Evolutionary conservation across 2,797 vertebrate species (phyloP).

Genomic region (Orientallactaga sibirica): DNA sequence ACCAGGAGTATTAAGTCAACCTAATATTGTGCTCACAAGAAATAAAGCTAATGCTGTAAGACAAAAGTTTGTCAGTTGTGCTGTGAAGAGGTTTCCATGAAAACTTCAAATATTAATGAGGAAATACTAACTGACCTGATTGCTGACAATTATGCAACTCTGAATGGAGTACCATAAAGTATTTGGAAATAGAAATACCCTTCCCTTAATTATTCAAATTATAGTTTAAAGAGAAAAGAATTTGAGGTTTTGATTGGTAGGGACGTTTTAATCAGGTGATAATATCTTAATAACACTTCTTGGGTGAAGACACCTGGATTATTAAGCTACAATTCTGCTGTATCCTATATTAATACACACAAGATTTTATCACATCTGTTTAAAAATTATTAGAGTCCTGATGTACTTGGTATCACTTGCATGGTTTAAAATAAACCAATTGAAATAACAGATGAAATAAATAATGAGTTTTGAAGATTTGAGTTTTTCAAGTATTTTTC

Average conservation of each 20-base stretch:
- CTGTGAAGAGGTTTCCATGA: constrained; percentile 59
- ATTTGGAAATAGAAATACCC: constrained; percentile 73
- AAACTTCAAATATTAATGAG: constrained; percentile 74
- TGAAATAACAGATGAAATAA: constrained; percentile 82
- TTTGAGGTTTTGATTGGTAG: constrained; percentile 69
- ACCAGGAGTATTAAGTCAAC: constrained; percentile 27
- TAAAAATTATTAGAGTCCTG: constrained; percentile 76
- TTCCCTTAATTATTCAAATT: constrained; percentile 75
- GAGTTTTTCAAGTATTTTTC: constrained; percentile 70
- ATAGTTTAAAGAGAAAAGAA: constrained; percentile 65
- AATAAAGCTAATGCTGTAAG: constrained; percentile 64
- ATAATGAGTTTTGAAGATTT: constrained; percentile 71
- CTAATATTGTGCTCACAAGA: not conserved
- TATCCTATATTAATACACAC: constrained; percentile 78
- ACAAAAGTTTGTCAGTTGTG: constrained; percentile 66
- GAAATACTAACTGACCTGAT: constrained; percentile 72
- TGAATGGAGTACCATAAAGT: constrained; percentile 36
- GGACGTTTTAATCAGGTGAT: constrained; percentile 80
- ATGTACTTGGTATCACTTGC: constrained; percentile 75
- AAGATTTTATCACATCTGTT: constrained; percentile 75
- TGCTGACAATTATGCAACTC: constrained; percentile 71
- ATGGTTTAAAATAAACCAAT: constrained; percentile 78
- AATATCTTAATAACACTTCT: constrained; percentile 81
- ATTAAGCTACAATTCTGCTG: constrained; percentile 74
- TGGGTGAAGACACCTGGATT: constrained; percentile 79